These are phyloP conservation scores for Drosophila ficusphila DNA, from an alignment of 1,140 invertebrate species.

Conservation along the genomic window DNA sequence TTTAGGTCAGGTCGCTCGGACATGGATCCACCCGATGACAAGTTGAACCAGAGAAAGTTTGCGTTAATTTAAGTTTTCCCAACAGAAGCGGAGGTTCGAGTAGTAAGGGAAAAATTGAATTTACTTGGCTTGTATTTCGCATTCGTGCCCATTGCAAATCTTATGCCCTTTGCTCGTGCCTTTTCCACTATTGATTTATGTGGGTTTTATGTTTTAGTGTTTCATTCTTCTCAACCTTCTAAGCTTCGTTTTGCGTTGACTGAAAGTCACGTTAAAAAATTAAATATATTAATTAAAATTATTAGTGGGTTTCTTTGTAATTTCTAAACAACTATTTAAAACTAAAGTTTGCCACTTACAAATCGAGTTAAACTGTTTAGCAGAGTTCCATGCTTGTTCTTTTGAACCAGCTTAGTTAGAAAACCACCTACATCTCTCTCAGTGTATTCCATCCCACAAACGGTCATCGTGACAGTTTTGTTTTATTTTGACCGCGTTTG, in stretches of 20 bases:
- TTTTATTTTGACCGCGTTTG: slow-evolving; percentile 11
- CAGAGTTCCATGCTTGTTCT: too few species aligned
- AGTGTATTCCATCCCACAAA: neutral
- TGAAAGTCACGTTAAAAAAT: neutral
- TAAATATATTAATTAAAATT: too few species aligned
- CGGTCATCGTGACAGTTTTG: slow-evolving; percentile 47
- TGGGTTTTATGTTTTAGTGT: slow-evolving; percentile 41
- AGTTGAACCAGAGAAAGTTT: slow-evolving; percentile 18
- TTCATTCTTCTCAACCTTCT: slow-evolving; percentile 16
- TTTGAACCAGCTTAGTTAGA: too few species aligned
- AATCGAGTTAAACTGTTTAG: too few species aligned
- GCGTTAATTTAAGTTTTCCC: slow-evolving; percentile 8
- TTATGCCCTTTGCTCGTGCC: slow-evolving; percentile 3
- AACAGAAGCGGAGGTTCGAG: too few species aligned
- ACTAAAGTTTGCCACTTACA: too few species aligned
- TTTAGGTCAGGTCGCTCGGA: slow-evolving; percentile 25
- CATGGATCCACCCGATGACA: slow-evolving; percentile 37
- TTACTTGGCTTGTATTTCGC: slow-evolving; percentile 19
- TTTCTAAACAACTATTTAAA: too few species aligned
- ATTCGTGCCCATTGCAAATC: slow-evolving; percentile 1
- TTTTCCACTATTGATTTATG: slow-evolving; percentile 40
- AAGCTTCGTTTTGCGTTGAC: neutral
- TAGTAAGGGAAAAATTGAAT: slow-evolving; percentile 12
- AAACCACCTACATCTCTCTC: neutral
- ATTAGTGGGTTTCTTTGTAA: too few species aligned